Base-by-base conservation (phyloP, 2,113 vertebrate species). In the Marmota flaviventris region DNA sequence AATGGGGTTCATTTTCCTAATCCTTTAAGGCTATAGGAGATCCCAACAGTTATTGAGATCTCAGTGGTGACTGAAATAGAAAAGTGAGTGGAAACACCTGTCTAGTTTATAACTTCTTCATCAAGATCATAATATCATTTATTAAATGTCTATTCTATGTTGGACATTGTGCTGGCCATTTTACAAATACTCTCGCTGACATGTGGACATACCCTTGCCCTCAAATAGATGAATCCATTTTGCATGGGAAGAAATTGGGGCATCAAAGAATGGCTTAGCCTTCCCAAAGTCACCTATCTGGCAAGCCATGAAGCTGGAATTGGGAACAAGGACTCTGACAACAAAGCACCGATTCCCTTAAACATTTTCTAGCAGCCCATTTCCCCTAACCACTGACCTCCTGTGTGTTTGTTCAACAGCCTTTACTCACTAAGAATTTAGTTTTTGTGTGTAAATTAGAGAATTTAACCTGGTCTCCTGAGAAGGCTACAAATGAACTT, bases 11-110 rank as follows among this genome's bases (percentile, higher is more conserved):
- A 84, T 83, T 96, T 61, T 91, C 85, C 69, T 97, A 97, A 98
- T 96, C 94, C 86, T 91, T 96, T 97, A 97, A 97, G 78, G 37
- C 91, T 86, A 17, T 75, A 78, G 34, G 42, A 93, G 85, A 98
- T 97, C 89, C 63, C 89, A 86, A 70, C 34, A 85, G 89, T 97
- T 97, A 97, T 42, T 91, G 91, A 97, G 90, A 56, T 94, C 78
- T 96, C 79, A 51, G 42, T 73, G 63, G 91, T 86, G 93, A 97
- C 91, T n/a, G 76, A 98, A 98, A 97, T 97, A 97, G 95, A 96
- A 96, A 91, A 95, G 29, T 67, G 63, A 89, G 84, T 92, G 48
- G 73, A 79, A 95, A 91, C 95, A 98, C 92, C 93, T 97, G 95
- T 95, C 96, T 58, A 67, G 81, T 83, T 95, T 97, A 92, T 86